These are phyloP conservation scores for Xiphydria camelus DNA, from an alignment of 2,888 invertebrate species.

Conservation along the genomic window DNA sequence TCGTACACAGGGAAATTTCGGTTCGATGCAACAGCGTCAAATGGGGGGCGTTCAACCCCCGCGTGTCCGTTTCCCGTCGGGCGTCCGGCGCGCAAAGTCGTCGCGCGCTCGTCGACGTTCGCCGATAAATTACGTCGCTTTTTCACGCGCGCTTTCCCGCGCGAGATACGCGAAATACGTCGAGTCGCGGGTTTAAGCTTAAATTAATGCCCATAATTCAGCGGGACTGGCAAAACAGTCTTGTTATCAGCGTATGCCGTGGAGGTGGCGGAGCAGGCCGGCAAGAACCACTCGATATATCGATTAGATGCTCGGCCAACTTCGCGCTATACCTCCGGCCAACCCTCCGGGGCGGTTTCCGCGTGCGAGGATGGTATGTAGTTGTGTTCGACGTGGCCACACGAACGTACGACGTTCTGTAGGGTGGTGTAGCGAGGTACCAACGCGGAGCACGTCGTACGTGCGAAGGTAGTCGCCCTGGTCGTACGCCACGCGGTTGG, in stretches of 20 bases:
- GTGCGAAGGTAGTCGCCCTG: no score
- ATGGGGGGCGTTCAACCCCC: no score
- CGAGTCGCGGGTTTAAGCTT: constrained; percentile 20
- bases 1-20: no score
- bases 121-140: constrained; percentile 18
- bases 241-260: constrained; percentile 49
- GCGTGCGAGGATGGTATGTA: neutral
- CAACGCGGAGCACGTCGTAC: no score
- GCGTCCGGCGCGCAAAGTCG: no score
- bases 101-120: constrained; percentile 20
- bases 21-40: no score
- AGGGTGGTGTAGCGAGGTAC: no score
- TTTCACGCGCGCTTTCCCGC: constrained; percentile 23
- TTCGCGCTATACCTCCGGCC: constrained; percentile 7
- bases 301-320: constrained; percentile 35
- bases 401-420: no score
- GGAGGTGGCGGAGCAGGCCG: constrained; percentile 36
- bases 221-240: constrained; percentile 41
- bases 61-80: no score
- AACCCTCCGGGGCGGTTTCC: neutral
- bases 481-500: no score
- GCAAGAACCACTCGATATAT: constrained; percentile 49
- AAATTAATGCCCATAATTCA: constrained; percentile 38
- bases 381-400: no score
- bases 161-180: constrained; percentile 5